phyloP scores from a whole-genome alignment of 2,797 vertebrate species.

The Falco biarmicus region DNA sequence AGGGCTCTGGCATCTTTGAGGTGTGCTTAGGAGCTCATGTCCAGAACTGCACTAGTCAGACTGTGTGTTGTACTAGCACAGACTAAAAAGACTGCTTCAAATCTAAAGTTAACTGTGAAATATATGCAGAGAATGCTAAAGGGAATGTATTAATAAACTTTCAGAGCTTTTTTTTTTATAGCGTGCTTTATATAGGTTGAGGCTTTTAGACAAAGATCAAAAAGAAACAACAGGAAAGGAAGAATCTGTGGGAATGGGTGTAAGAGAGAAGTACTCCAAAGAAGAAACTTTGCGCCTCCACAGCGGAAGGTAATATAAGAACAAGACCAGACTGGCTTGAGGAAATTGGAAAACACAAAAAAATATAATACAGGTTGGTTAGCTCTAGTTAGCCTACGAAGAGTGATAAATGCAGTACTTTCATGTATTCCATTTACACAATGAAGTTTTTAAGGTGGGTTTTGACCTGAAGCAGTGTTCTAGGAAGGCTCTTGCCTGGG shows the following conservation, averaged over 20 bases:
- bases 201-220: background rate
- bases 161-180: background rate
- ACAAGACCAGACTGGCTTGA: background rate
- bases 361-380: background rate
- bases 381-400: background rate
- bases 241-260: background rate
- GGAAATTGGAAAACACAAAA: background rate
- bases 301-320: background rate
- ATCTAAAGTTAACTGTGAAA: slow-evolving; percentile 10
- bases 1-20: background rate
- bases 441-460: background rate
- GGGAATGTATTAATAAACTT: background rate
- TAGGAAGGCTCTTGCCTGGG: background rate
- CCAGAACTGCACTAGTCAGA: background rate
- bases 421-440: background rate
- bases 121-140: background rate
- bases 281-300: background rate
- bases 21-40: background rate
- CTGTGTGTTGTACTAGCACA: background rate
- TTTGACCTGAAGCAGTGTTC: background rate
- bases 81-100: background rate
- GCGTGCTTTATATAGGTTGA: background rate
- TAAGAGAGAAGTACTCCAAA: background rate
- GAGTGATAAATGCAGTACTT: background rate
- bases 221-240: background rate